Evolutionary conservation across 2,113 vertebrate genomes (phyloP), one percentile per base, ranked within the genome.

Genomic region (Brachirus orientalis): DNA sequence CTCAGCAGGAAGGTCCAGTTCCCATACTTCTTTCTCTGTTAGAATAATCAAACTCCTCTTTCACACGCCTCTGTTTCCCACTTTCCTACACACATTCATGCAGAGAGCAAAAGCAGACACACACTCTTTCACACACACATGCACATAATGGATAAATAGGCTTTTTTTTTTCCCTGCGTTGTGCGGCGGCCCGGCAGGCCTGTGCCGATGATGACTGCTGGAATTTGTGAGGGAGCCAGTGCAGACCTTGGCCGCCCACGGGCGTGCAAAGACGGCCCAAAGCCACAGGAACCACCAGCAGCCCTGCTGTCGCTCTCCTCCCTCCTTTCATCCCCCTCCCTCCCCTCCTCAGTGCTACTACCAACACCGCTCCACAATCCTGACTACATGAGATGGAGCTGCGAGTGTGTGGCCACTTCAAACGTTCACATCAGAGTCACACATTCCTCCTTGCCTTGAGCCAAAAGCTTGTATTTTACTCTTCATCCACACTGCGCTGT

Each of bases 251-350:
- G 77, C 82, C 75, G 84, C 88, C 91, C 86, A 89, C 84, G 82
- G 87, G 79, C 80, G 69, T 79, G 84, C 72, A 22, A 68, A 85
- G 80, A 73, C 77, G 41, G 87, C 80, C 82, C 76, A 88, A 88
- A 92, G 85, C 90, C 86, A 56, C 91, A 91, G 78, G 78, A 89
- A 86, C 88, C 89, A 86, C 84, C 77, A 86, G 84, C 78, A 83
- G 74, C 43, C 80, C 59, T 64, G 58, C 71, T 74, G 54, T 74
- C 4, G 63, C 69, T 83, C 59, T 70, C 77, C 74, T 76, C 69
- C 75, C 73, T 86, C 44, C 68, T 75, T 73, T 80, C 57, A 75
- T 72, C 73, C 56, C 41, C 57, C 75, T 43, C 56, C 68, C 52
- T 51, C 38, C 63, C 53, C 4, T 68, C 53, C 5, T 80, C 64